Evolutionary conservation across 2,888 invertebrate genomes (phyloP).

Genomic region (Leptogaster cylindrica): DNA sequence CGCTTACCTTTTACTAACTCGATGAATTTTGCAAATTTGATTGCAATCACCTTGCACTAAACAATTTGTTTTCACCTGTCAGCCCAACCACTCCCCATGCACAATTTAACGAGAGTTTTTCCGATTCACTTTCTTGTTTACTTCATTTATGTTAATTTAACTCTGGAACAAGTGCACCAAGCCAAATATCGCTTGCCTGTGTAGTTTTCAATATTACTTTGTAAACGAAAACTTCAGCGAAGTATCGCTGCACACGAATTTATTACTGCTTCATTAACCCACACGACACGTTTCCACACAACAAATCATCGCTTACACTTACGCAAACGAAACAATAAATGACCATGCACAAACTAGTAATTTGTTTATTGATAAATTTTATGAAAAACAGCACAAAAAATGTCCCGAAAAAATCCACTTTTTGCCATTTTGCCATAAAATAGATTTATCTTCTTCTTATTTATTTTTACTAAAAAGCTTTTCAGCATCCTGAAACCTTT

Average conservation of each 20-base stretch:
- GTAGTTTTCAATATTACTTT: constrained; percentile 1
- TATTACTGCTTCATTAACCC: too few species aligned
- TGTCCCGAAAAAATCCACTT: constrained; percentile 23
- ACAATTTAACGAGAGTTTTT: too few species aligned
- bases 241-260: background rate
- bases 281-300: too few species aligned
- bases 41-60: background rate
- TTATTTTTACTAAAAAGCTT: too few species aligned
- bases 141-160: too few species aligned
- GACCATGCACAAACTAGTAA: constrained; percentile 6
- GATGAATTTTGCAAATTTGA: too few species aligned
- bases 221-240: background rate
- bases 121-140: too few species aligned
- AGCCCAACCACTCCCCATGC: background rate
- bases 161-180: too few species aligned
- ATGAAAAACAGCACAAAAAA: constrained; percentile 28
- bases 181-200: constrained; percentile 12
- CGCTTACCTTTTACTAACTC: too few species aligned
- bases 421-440: constrained; percentile 35
- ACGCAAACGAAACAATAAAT: constrained; percentile 1
- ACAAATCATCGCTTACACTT: too few species aligned
- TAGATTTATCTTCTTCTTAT: constrained; percentile 17
- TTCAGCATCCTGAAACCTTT: too few species aligned
- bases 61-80: constrained; percentile 5
- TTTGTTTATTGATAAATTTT: constrained; percentile 29